Evolutionary conservation across 2,888 invertebrate species (phyloP).

Genomic region (Calameuta pallipes): DNA sequence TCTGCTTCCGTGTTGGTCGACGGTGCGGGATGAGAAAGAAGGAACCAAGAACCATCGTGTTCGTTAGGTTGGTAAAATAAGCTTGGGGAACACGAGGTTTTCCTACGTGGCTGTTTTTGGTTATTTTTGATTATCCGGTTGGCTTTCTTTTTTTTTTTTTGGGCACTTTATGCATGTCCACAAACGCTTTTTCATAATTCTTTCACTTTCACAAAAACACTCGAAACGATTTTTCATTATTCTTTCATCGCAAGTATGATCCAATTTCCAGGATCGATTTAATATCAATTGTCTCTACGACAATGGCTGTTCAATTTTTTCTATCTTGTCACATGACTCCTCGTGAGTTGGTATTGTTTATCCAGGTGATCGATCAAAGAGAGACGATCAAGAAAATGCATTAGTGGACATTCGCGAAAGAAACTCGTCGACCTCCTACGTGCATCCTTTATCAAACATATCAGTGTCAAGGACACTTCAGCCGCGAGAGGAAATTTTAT

Average conservation of each 20-base stretch:
- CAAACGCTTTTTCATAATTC: neutral
- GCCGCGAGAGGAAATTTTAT: neutral
- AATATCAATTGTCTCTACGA: neutral
- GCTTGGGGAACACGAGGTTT: too few relatives aligned
- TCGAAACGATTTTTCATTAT: too few relatives aligned
- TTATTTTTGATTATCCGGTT: too few relatives aligned
- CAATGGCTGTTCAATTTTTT: neutral
- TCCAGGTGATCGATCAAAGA: neutral
- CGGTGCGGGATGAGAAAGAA: neutral
- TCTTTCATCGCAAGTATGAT: too few relatives aligned
- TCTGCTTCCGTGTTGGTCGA: neutral
- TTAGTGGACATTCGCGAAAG: neutral
- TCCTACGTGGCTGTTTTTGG: too few relatives aligned
- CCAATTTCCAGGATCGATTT: neutral
- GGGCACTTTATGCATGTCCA: slow-evolving; percentile 12
- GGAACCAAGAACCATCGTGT: neutral
- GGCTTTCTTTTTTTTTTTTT: neutral
- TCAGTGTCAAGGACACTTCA: neutral
- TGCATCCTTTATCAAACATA: neutral
- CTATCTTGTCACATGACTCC: neutral
- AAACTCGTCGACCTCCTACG: neutral
- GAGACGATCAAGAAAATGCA: neutral
- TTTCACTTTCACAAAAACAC: too few relatives aligned
- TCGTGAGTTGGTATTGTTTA: neutral
- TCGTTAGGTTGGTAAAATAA: neutral